Evolutionary conservation across 2,888 invertebrate genomes (phyloP).

Genomic region (Cremastinae sp.): DNA sequence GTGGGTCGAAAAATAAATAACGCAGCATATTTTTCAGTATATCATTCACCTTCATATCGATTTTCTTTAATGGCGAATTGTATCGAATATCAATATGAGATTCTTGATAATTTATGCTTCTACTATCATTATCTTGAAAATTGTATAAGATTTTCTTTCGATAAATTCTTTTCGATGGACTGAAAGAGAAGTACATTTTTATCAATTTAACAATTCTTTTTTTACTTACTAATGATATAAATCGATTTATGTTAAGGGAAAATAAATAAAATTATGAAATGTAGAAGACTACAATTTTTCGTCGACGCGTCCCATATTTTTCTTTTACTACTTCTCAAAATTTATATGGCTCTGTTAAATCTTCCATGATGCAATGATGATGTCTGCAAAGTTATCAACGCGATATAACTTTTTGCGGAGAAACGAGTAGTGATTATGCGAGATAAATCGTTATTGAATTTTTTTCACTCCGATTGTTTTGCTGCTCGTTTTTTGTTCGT

Average conservation of each 20-base stretch:
- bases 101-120: not conserved
- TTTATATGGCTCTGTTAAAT: constrained; percentile 43
- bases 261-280: too few species aligned
- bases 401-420: constrained; percentile 46
- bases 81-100: not conserved
- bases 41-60: constrained; percentile 17
- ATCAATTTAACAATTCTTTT: too few species aligned
- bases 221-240: too few species aligned
- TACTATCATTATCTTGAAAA: too few species aligned
- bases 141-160: too few species aligned
- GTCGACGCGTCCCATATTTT: constrained; percentile 1
- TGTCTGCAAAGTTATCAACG: constrained; percentile 1
- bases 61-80: not conserved
- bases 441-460: constrained; percentile 47
- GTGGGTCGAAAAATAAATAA: constrained; percentile 34
- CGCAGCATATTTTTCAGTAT: constrained; percentile 10
- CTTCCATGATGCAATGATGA: constrained; percentile 30
- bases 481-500: constrained; percentile 22
- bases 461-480: constrained; percentile 55
- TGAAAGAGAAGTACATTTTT: too few species aligned
- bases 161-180: too few species aligned
- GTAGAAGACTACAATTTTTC: too few species aligned
- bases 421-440: constrained; percentile 51
- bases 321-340: constrained; percentile 9
- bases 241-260: too few species aligned